Base-by-base conservation (phyloP, 2,888 invertebrate genomes). In the Drosophila kambysellisi region DNA sequence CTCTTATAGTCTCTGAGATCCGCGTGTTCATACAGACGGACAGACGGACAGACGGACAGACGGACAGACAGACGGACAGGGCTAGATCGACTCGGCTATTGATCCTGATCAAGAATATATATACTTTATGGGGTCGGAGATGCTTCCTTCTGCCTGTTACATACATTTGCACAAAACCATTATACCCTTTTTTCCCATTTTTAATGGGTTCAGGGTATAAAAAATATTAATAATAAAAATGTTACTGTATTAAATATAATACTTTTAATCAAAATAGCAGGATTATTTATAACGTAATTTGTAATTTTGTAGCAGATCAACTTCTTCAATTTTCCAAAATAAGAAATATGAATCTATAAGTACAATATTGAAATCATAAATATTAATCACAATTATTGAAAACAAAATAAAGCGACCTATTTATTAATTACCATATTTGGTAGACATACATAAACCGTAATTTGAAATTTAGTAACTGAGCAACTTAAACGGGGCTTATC, bases 401-500 rank as follows among this genome's bases (percentile, higher is more conserved):
- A 2, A 4, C 4, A 17, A 1, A 2, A 39, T 15, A 30, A n/a
- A 15, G 11, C 25, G 25, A 32, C 2, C 8, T 39, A 3, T 32
- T 65, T 17, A 65, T 29, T 29, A 66, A 29, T 25, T 39, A 12
- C 12, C 20, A 41, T 20, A 29, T 41, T 65, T 39, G 4, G n/a
- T 12, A 4, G 32, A 39, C 20, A 7, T 43, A 37, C 35, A 57
- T 53, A 39, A 68, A 9, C 8, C 20, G 46, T 68, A 12, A 39
- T 41, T 50, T 35, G n/a, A 56, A 51, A 69, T 58, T 56, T 43
- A 32, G 25, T 25, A 17, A 54, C 50, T 48, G 32, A 30, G 33
- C 53, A 57, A 43, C 20, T 57, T 32, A 58, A 58, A 33, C 25
- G 32, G 6, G 20, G 58, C 64, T 72, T 58, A 58, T 20, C 29